Conservation (phyloP, 2,888 invertebrate species). For the Nephrotoma guestfalica region DNA sequence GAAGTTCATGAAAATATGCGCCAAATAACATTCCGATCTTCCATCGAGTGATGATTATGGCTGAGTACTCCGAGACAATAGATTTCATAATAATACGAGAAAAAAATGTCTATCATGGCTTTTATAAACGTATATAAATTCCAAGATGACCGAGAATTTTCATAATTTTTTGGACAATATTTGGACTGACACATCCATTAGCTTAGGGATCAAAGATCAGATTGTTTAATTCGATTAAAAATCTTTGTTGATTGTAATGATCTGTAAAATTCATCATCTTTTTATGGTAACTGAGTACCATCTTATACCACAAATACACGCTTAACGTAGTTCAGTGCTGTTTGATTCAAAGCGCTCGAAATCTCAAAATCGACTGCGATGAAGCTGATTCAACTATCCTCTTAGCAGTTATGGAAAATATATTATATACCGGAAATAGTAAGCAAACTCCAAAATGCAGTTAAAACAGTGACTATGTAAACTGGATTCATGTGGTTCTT, state of each 20-base stretch:
- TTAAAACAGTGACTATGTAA: too few species aligned
- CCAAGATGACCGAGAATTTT: not conserved
- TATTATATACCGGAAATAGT: too few species aligned
- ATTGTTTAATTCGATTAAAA: not conserved
- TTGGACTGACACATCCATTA: slow-evolving; percentile 3
- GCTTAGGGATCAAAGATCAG: not conserved
- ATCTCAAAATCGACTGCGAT: too few species aligned
- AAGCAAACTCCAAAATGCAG: too few species aligned
- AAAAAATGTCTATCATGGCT: not conserved
- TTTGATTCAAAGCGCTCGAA: too few species aligned
- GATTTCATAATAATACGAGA: not conserved
- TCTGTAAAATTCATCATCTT: not conserved
- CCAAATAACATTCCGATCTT: not conserved
- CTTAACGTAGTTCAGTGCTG: too few species aligned
- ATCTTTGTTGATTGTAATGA: not conserved
- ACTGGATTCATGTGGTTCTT: too few species aligned
- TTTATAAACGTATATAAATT: not conserved
- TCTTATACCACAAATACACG: not conserved
- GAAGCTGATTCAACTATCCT: too few species aligned
- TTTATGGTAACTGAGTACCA: not conserved
- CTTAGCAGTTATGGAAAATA: too few species aligned
- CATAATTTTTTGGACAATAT: not conserved
- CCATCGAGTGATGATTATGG: not conserved
- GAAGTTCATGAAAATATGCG: not conserved
- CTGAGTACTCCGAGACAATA: not conserved